phyloP scores from a whole-genome alignment of 2,888 invertebrate species.

The Monopis laevigella region DNA sequence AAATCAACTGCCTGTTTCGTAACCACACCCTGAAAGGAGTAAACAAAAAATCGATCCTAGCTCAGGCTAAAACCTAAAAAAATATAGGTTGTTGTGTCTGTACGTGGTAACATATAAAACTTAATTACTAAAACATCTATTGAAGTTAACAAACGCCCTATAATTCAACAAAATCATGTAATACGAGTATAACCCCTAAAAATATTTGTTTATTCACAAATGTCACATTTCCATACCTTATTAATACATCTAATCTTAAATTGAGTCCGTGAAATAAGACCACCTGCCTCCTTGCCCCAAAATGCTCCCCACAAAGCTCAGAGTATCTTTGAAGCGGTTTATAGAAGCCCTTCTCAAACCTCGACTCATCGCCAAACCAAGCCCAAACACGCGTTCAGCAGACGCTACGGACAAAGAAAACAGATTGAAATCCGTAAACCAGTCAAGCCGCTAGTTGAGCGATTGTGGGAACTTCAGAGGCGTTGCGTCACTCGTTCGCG shows the following conservation, averaged over 20 bases:
- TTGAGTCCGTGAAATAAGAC: slow-evolving; percentile 32
- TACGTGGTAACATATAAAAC: too few relatives aligned
- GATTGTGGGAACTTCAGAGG: slow-evolving; percentile 14
- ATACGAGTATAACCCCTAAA: slow-evolving; percentile 14
- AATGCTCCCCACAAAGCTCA: slow-evolving; percentile 23
- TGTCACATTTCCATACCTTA: neutral
- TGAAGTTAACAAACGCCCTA: too few relatives aligned
- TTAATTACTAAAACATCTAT: too few relatives aligned
- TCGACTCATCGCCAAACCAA: slow-evolving; percentile 23
- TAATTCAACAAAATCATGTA: slow-evolving; percentile 1
- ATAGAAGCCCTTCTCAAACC: slow-evolving; percentile 32
- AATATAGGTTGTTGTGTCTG: too few relatives aligned
- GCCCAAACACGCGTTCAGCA: slow-evolving; percentile 1
- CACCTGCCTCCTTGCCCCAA: slow-evolving; percentile 18
- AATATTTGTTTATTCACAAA: neutral
- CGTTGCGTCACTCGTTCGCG: slow-evolving; percentile 29
- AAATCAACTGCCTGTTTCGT: too few relatives aligned
- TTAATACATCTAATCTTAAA: slow-evolving; percentile 27
- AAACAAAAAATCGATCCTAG: too few relatives aligned
- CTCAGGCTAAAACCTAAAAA: too few relatives aligned
- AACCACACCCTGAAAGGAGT: too few relatives aligned
- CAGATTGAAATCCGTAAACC: slow-evolving; percentile 41
- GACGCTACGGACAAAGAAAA: slow-evolving; percentile 53
- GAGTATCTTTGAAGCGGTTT: slow-evolving; percentile 32
- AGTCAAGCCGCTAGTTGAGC: slow-evolving; percentile 23